Conservation (phyloP, 2,113 vertebrate species). For the Myocastor coypus region DNA sequence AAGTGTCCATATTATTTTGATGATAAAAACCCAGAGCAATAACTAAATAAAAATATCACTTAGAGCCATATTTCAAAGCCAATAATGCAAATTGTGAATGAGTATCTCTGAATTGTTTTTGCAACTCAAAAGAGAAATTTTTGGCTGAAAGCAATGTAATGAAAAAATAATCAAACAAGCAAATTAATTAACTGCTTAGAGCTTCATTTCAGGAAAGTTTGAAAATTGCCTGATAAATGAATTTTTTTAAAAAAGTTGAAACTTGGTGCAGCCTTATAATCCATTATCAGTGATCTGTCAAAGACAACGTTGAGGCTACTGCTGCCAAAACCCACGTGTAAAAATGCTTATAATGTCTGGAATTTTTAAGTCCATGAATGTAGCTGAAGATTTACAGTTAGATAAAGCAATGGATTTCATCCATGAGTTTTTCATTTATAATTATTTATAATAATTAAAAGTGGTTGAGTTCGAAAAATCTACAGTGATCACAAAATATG, state of each 20-base stretch:
- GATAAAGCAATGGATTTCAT: not conserved
- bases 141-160: conserved; percentile 62
- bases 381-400: not conserved
- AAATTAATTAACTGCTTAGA: conserved; percentile 78
- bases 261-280: not conserved
- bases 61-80: conserved; percentile 64
- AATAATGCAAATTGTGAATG: conserved; percentile 74
- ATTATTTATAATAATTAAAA: not conserved
- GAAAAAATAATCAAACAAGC: conserved; percentile 71
- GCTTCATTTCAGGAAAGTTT: conserved; percentile 66
- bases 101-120: conserved; percentile 68
- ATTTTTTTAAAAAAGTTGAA: conserved; percentile 34
- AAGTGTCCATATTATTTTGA: conserved; percentile 18
- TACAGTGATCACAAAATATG: not conserved
- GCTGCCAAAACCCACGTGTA: not conserved
- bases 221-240: conserved; percentile 60
- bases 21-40: conserved; percentile 51
- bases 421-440: not conserved
- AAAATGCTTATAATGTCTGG: not conserved
- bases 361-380: not conserved
- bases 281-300: not conserved
- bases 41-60: conserved; percentile 65
- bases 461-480: not conserved
- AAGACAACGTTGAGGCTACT: not conserved
- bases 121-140: conserved; percentile 47